Evolutionary conservation across 2,888 invertebrate genomes (phyloP).

Genomic region (Drosophila imparisetae): DNA sequence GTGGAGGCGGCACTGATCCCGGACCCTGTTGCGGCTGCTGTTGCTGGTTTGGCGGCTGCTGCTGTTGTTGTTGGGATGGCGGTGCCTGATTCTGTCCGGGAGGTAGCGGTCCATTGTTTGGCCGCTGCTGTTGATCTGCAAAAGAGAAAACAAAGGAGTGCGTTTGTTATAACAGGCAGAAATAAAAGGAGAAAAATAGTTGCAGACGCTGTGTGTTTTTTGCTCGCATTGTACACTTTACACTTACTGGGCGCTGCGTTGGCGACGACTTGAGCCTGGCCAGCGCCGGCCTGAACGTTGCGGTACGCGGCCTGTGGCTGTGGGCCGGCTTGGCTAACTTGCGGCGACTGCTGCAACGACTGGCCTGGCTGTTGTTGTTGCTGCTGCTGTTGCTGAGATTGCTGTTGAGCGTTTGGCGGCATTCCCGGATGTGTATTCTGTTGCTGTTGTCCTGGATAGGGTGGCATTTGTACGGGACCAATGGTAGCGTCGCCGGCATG

Average conservation of each 20-base stretch:
- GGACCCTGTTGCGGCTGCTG: conserved; percentile 86
- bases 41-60: conserved; percentile 70
- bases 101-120: conserved; percentile 83
- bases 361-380: conserved; percentile 53
- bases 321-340: conserved; percentile 41
- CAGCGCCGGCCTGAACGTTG: conserved; percentile 63
- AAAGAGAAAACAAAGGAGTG: neutral
- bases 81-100: conserved; percentile 74
- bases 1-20: conserved; percentile 85
- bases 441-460: conserved; percentile 75
- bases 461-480: conserved; percentile 78
- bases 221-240: conserved; percentile 42
- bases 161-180: neutral
- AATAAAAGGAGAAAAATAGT: neutral
- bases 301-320: conserved; percentile 66
- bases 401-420: conserved; percentile 80
- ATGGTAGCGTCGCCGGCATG: conserved; percentile 65
- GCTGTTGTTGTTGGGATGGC: conserved; percentile 83
- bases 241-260: conserved; percentile 76
- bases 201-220: neutral
- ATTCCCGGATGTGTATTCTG: conserved; percentile 79
- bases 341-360: conserved; percentile 39
- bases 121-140: conserved; percentile 86
- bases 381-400: conserved; percentile 73
- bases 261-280: conserved; percentile 63